A percentile compares a stretch with the other conserved stretches of the same genome.
Evolutionary conservation across 1,140 invertebrate genomes (phyloP).

Genomic region (Eubasilissa regina): DNA sequence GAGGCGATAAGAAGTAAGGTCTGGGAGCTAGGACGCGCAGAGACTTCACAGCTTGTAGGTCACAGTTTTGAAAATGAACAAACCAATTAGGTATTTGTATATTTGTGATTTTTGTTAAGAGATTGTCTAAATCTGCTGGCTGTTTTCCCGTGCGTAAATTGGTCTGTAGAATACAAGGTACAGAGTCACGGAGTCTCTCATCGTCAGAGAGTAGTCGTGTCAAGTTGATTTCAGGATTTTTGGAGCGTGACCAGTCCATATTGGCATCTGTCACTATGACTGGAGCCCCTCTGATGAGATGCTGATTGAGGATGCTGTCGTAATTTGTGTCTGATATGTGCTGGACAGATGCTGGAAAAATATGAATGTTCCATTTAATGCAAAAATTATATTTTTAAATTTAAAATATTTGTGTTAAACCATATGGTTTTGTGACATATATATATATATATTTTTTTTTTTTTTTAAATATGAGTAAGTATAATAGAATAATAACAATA

Average conservation of each 20-base stretch:
- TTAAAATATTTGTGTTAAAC: neutral
- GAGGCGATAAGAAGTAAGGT: slow-evolving; percentile 83
- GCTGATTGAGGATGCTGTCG: slow-evolving; percentile 78
- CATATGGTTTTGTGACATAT: too few species aligned
- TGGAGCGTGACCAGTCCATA: slow-evolving; percentile 78
- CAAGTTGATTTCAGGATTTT: slow-evolving; percentile 78
- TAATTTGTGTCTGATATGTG: slow-evolving; percentile 77
- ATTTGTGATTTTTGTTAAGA: slow-evolving; percentile 78
- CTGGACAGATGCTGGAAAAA: slow-evolving; percentile 75
- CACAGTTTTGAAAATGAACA: slow-evolving; percentile 90
- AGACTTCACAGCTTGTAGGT: slow-evolving; percentile 82
- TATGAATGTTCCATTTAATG: neutral
- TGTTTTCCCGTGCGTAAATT: slow-evolving; percentile 77
- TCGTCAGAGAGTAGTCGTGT: slow-evolving; percentile 76
- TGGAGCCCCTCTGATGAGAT: slow-evolving; percentile 79
- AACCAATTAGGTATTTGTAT: slow-evolving; percentile 83
- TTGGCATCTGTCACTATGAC: slow-evolving; percentile 83
- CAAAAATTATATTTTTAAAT: neutral
- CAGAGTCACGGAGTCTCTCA: slow-evolving; percentile 75
- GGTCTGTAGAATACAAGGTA: slow-evolving; percentile 80
- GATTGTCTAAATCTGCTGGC: slow-evolving; percentile 77
- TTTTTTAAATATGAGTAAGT: too few species aligned
- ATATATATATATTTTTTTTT: neutral
- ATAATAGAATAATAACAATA: neutral
- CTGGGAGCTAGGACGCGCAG: slow-evolving; percentile 80